Evolutionary conservation across 2,113 vertebrate species (phyloP).

Genomic region (Corythoichthys intestinalis): DNA sequence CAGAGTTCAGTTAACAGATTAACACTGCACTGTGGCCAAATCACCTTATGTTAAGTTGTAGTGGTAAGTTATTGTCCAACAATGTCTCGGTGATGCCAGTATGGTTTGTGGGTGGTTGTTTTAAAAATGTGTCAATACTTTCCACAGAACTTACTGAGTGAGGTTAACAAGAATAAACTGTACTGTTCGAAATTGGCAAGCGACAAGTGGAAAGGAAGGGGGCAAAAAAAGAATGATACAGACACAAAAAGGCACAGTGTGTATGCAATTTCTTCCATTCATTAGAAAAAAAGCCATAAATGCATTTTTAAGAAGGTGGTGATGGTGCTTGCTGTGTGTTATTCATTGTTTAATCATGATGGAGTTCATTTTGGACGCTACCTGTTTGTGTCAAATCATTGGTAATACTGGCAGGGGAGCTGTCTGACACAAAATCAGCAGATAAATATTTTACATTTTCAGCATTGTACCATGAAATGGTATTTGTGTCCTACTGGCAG

Average conservation of each 20-base stretch:
- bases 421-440: neutral
- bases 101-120: slow-evolving; percentile 39
- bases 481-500: slow-evolving; percentile 60
- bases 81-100: slow-evolving; percentile 22
- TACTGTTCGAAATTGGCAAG: neutral
- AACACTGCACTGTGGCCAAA: neutral
- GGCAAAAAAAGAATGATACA: neutral
- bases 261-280: neutral
- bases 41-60: slow-evolving; percentile 3
- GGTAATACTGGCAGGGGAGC: neutral
- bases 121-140: slow-evolving; percentile 22
- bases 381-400: neutral
- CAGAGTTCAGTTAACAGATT: neutral
- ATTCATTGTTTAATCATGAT: too few species aligned
- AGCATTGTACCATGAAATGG: neutral
- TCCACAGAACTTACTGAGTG: neutral
- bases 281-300: neutral
- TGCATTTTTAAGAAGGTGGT: neutral
- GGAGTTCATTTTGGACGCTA: neutral
- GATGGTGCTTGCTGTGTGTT: too few species aligned
- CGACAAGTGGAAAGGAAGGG: neutral
- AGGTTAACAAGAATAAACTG: neutral
- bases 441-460: neutral
- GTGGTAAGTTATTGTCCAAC: slow-evolving; percentile 7
- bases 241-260: neutral